phyloP scores from a whole-genome alignment of 2,888 invertebrate genomes.

The Acrocera orbiculus region DNA sequence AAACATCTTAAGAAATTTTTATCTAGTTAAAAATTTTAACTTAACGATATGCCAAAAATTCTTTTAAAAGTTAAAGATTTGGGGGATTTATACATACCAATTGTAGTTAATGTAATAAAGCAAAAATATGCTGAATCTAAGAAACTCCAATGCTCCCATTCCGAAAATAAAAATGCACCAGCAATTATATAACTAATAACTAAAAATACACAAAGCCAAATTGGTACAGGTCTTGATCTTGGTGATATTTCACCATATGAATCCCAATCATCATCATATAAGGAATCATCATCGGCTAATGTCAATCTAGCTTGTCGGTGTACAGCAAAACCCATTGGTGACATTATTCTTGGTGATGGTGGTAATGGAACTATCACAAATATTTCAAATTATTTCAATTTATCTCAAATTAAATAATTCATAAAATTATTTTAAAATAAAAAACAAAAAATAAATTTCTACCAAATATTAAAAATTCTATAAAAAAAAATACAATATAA shows the following conservation, averaged over 20 bases:
- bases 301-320: constrained; percentile 34
- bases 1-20: not conserved
- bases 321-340: constrained; percentile 47
- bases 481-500: not conserved
- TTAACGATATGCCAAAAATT: constrained; percentile 1
- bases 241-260: constrained; percentile 29
- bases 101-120: constrained; percentile 84
- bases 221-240: constrained; percentile 55
- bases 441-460: no score
- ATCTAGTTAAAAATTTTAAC: not conserved
- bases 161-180: constrained; percentile 69
- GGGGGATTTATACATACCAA: constrained; percentile 34
- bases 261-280: constrained; percentile 35
- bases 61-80: no score
- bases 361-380: constrained; percentile 17
- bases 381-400: not conserved
- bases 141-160: constrained; percentile 75
- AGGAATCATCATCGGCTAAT: constrained; percentile 41
- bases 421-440: no score
- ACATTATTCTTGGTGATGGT: constrained; percentile 46
- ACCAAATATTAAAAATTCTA: not conserved
- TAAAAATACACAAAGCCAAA: constrained; percentile 74
- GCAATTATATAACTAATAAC: constrained; percentile 80
- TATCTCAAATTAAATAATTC: not conserved
- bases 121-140: constrained; percentile 85